phyloP scores from a whole-genome alignment of 2,888 invertebrate genomes.

The Mamestra brassicae region DNA sequence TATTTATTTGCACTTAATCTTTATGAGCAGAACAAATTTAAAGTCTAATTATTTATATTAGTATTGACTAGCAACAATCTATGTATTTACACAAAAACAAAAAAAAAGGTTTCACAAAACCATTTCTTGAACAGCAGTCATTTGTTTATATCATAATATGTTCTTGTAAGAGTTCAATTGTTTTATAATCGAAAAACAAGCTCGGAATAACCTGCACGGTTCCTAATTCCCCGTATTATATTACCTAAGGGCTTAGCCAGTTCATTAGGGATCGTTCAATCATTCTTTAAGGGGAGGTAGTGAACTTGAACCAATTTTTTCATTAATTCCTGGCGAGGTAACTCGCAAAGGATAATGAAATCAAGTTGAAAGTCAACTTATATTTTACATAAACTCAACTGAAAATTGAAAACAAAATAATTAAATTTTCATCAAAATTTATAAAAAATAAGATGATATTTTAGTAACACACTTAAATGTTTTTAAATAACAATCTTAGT shows the following conservation, averaged over 20 bases:
- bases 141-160: not conserved
- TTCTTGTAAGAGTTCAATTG: constrained; percentile 7
- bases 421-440: not conserved
- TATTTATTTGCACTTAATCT: not conserved
- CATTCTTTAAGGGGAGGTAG: constrained; percentile 78
- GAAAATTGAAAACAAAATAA: not conserved
- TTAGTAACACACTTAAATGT: not conserved
- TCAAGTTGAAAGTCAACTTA: constrained; percentile 31
- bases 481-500: not conserved
- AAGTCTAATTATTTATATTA: not conserved
- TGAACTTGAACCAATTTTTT: constrained; percentile 54
- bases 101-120: not conserved
- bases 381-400: not conserved
- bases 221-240: constrained; percentile 77
- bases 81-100: not conserved
- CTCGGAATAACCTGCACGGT: constrained; percentile 69
- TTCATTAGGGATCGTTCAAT: constrained; percentile 86
- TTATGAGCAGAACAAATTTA: too few relatives aligned
- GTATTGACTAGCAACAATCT: not conserved
- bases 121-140: not conserved
- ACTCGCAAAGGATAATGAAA: constrained; percentile 29
- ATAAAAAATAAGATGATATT: not conserved
- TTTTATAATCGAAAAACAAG: constrained; percentile 12
- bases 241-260: constrained; percentile 83
- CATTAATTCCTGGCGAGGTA: constrained; percentile 40